These are phyloP conservation scores for Heterodera carotae DNA, from an alignment of 1,140 invertebrate genomes.

Conservation along the genomic window DNA sequence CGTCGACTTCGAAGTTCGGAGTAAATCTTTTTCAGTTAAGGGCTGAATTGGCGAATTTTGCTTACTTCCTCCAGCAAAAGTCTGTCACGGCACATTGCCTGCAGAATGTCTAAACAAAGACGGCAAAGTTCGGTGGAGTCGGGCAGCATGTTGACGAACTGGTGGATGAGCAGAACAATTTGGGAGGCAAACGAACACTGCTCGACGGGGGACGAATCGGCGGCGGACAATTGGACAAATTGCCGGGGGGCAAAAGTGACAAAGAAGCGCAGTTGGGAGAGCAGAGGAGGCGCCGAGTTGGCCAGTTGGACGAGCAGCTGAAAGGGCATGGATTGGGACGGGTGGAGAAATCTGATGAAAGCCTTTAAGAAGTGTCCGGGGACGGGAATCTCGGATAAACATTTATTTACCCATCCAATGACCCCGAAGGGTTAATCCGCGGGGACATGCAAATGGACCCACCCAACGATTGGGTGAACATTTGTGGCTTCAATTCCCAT, in stretches of 20 bases:
- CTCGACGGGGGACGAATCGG: constrained; percentile 12
- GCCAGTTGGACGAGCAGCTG: constrained; percentile 20
- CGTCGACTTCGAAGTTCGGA: constrained; percentile 10
- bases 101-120: constrained; percentile 18
- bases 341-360: background rate
- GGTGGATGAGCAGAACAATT: constrained; percentile 6
- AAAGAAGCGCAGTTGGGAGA: constrained; percentile 5
- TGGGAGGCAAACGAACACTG: constrained; percentile 17
- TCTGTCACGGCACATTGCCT: constrained; percentile 19
- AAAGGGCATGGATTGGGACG: background rate
- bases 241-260: background rate
- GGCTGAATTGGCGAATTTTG: background rate
- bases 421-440: too few species aligned
- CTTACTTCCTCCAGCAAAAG: constrained; percentile 22
- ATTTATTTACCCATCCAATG: too few species aligned
- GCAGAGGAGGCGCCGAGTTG: background rate
- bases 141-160: constrained; percentile 18
- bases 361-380: too few species aligned
- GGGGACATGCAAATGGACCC: too few species aligned
- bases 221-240: constrained; percentile 11
- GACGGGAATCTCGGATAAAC: too few species aligned
- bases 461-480: too few species aligned
- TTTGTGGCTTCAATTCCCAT: too few species aligned
- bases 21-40: constrained; percentile 9
- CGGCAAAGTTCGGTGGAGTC: constrained; percentile 18